These are phyloP conservation scores for Nematostella vectensis DNA, from an alignment of 92 coral and sea anemone genomes.

Conservation along the genomic window DNA sequence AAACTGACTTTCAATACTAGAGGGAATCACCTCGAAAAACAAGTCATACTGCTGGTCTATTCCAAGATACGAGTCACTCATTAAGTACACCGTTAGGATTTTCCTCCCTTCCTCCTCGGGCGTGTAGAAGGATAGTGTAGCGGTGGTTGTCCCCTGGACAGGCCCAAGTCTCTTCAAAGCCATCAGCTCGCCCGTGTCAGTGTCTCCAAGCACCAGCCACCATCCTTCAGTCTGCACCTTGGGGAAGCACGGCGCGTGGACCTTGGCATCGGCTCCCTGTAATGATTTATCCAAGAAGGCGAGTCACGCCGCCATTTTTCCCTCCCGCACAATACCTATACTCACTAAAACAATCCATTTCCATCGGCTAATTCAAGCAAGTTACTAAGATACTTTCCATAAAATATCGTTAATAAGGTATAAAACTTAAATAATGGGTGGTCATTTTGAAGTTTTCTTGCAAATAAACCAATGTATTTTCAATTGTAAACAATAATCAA, in stretches of 20 bases:
- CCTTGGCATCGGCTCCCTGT: slow-evolving; percentile 57
- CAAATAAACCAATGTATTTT: too few species aligned
- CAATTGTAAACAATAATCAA: too few species aligned
- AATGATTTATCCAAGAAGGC: too few species aligned
- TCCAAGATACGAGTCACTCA: slow-evolving; percentile 91
- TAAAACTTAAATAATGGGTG: too few species aligned
- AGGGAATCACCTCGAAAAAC: slow-evolving; percentile 71
- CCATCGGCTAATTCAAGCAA: too few species aligned
- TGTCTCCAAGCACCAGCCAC: slow-evolving; percentile 92
- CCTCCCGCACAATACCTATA: too few species aligned
- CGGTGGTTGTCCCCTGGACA: slow-evolving; percentile 48
- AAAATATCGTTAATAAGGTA: too few species aligned
- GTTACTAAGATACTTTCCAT: too few species aligned
- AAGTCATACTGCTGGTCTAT: slow-evolving; percentile 91
- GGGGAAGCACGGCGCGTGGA: slow-evolving; percentile 87
- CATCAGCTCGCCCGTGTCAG: slow-evolving; percentile 84
- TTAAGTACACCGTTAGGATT: slow-evolving; percentile 79
- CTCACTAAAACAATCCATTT: too few species aligned
- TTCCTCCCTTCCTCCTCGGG: slow-evolving; percentile 80
- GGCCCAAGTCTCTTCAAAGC: slow-evolving; percentile 88
- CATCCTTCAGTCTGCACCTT: slow-evolving; percentile 89
- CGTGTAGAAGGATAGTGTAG: slow-evolving; percentile 85
- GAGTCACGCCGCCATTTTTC: too few species aligned
- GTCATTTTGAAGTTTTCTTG: too few species aligned
- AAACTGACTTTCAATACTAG: slow-evolving; percentile 75